Evolutionary conservation across 2,888 invertebrate species (phyloP).

Genomic region (Orthonychiurus folsomi): DNA sequence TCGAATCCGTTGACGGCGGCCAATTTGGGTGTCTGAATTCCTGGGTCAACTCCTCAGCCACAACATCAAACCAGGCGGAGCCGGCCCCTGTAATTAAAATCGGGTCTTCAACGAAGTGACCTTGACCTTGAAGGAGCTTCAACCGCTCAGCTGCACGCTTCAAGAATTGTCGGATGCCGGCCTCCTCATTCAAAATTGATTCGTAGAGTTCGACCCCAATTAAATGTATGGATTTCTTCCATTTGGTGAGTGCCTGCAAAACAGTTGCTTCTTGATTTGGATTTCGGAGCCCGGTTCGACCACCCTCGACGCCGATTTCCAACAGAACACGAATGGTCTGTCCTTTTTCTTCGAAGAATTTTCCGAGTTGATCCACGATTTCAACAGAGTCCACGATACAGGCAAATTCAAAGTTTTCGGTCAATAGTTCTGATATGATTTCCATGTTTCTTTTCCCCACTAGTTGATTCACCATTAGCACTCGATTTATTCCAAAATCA

Average conservation of each 20-base stretch:
- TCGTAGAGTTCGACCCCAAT: slow-evolving; percentile 35
- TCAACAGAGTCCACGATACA: slow-evolving; percentile 32
- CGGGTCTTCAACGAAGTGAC: slow-evolving; percentile 11
- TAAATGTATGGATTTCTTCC: slow-evolving; percentile 17
- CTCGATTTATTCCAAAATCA: slow-evolving; percentile 18
- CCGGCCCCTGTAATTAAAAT: slow-evolving; percentile 30
- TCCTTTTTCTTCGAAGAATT: slow-evolving; percentile 20
- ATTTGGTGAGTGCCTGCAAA: slow-evolving; percentile 16
- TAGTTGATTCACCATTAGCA: slow-evolving; percentile 33
- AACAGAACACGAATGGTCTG: slow-evolving; percentile 28
- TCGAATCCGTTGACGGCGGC: background rate
- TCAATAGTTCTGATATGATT: slow-evolving; percentile 28
- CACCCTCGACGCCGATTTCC: slow-evolving; percentile 26
- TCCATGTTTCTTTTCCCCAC: slow-evolving; percentile 32
- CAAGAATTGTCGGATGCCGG: slow-evolving; percentile 17
- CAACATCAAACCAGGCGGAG: slow-evolving; percentile 33
- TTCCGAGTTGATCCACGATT: slow-evolving; percentile 23
- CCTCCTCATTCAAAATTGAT: slow-evolving; percentile 23
- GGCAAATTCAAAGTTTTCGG: slow-evolving; percentile 20
- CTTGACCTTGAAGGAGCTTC: slow-evolving; percentile 5
- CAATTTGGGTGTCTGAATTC: background rate
- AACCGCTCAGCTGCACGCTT: slow-evolving; percentile 6
- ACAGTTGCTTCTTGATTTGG: slow-evolving; percentile 17
- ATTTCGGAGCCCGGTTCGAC: slow-evolving; percentile 31
- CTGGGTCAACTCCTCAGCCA: slow-evolving; percentile 28